Evolutionary conservation across 2,888 invertebrate genomes (phyloP), one percentile per base, ranked within the genome.

Genomic region (Marasmarcha lunaedactyla): DNA sequence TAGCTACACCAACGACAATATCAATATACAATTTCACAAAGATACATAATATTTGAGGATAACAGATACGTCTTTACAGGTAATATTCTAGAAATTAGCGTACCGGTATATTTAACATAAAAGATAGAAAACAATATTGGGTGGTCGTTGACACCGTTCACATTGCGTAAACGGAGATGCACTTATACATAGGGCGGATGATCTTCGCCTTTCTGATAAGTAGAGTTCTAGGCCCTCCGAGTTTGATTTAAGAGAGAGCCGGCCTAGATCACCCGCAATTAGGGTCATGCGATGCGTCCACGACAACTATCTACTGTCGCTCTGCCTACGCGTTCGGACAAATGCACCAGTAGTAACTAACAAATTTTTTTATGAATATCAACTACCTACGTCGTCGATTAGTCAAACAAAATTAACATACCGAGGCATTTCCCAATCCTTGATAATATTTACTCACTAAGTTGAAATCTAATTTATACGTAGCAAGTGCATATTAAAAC

Each of bases 211-310:
- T 50, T 45, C 52, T 49, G 55, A 61, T 63, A 81, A 74, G 78
- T 79, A 57, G 78, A 72, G 71, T 64, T 83, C 68, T 76, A 78
- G 81, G 81, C 76, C 79, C 70, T 54, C 58, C 57, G 53, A 76
- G 78, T 66, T 83, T 81, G 77, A 74, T 76, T 81, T 79, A 68
- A 81, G 79, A 79, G 79, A 81, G 79, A 81, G 77, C 70, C 77
- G 71, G 53, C 79, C 72, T 62, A 72, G 72, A 72, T 76, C 57
- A 63, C 59, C 49, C 49, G 63, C 64, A 71, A 81, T 83, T 81
- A 81, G 66, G 81, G 79, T 70, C 79, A 73, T 46, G 65, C 68
- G 57, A 67, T 67, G 63, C 63, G 63, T 20, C 61, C 65, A 62
- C 60, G 20, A 3, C 20, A 20, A 20, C 20, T 20, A 20, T 7